phyloP scores from a whole-genome alignment of 2,888 invertebrate genomes.

The Euplexia lucipara region DNA sequence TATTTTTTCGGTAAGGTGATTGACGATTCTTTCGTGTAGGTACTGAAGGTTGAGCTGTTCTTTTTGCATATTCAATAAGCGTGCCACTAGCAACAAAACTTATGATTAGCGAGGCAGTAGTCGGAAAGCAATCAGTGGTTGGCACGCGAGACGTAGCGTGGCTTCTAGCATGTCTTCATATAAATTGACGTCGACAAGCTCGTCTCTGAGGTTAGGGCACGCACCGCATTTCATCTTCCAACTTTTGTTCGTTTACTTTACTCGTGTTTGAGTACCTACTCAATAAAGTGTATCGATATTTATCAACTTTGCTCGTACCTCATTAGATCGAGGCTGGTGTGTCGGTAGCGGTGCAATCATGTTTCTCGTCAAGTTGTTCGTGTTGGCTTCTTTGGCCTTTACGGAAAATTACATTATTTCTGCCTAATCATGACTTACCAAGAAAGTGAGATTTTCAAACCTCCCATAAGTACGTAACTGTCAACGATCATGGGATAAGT shows the following conservation, averaged over 20 bases:
- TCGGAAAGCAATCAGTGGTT: conserved; percentile 48
- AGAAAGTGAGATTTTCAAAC: neutral
- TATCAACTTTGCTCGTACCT: conserved; percentile 1
- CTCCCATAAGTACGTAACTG: neutral
- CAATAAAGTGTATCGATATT: neutral
- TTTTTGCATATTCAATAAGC: conserved; percentile 52
- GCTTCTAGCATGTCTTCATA: conserved; percentile 42
- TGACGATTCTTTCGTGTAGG: conserved; percentile 26
- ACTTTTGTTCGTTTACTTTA: conserved; percentile 5
- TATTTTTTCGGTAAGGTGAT: neutral
- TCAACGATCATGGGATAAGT: neutral
- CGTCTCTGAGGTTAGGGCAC: conserved; percentile 19
- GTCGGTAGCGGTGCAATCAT: conserved; percentile 14
- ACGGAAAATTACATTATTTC: conserved; percentile 4
- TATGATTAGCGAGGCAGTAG: conserved; percentile 51
- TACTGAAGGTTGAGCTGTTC: conserved; percentile 45
- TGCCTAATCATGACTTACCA: neutral
- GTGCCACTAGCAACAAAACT: conserved; percentile 37
- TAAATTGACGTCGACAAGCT: conserved; percentile 51
- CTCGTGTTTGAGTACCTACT: conserved; percentile 1
- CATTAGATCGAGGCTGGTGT: conserved; percentile 6
- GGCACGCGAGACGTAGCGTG: conserved; percentile 51
- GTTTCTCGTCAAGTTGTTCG: conserved; percentile 1
- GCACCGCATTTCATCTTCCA: conserved; percentile 19
- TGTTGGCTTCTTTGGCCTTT: conserved; percentile 16